Conservation (phyloP, 2,113 vertebrate genomes). For the Caretta caretta region DNA sequence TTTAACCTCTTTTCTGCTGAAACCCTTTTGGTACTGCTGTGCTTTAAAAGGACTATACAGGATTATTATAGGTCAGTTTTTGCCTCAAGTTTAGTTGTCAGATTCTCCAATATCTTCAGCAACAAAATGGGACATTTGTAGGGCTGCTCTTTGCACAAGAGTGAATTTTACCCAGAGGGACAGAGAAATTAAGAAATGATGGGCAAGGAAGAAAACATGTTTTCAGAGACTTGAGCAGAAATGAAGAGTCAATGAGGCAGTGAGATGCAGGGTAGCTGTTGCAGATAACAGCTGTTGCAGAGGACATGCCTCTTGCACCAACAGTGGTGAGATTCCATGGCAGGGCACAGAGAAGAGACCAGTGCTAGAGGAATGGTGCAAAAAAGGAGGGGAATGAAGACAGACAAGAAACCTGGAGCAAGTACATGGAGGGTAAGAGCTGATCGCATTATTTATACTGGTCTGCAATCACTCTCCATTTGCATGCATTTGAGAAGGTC, state of each 20-base stretch:
- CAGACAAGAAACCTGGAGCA: not conserved
- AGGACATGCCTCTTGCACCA: not conserved
- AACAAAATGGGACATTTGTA: rapidly evolving
- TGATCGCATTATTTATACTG: not conserved
- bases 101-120: not conserved
- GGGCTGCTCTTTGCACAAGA: not conserved
- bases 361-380: rapidly evolving
- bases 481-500: not conserved
- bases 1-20: not conserved
- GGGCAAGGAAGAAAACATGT: not conserved
- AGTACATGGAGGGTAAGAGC: rapidly evolving
- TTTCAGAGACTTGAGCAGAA: not conserved
- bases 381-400: rapidly evolving
- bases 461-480: not conserved
- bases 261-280: not conserved
- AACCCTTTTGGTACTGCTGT: not conserved
- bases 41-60: not conserved
- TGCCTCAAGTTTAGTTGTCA: not conserved
- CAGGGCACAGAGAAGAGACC: not conserved
- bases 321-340: not conserved
- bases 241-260: not conserved
- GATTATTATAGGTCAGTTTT: not conserved
- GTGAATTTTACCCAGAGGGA: not conserved
- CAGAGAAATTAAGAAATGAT: not conserved
- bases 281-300: not conserved